These are phyloP conservation scores for Gallinago stenura DNA, from an alignment of 2,797 vertebrate genomes.

Conservation along the genomic window DNA sequence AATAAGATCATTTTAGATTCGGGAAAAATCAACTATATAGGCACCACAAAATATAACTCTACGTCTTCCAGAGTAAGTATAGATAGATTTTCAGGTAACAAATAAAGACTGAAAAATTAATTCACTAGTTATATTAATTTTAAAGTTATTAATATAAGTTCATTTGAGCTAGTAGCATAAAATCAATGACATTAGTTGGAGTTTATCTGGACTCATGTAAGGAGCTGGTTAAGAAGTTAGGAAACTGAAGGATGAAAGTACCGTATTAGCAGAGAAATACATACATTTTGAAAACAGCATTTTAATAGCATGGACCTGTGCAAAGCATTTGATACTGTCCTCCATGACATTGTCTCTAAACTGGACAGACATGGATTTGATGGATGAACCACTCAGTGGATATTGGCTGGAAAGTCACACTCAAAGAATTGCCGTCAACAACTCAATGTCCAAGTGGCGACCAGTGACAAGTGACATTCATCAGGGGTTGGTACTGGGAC, in stretches of 20 bases:
- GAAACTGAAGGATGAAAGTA: background rate
- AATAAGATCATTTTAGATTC: background rate
- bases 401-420: background rate
- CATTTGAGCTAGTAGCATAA: background rate
- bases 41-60: background rate
- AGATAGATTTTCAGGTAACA: background rate
- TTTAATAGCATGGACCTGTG: background rate
- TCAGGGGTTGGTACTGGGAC: background rate
- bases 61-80: background rate
- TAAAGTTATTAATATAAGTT: background rate
- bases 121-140: background rate
- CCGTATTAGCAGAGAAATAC: background rate
- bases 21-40: background rate
- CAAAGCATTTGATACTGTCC: background rate
- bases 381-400: background rate
- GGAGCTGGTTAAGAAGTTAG: background rate
- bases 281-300: background rate
- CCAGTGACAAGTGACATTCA: background rate
- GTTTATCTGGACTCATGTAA: background rate
- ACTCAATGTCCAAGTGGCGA: background rate
- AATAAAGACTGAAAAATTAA: background rate
- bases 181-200: background rate
- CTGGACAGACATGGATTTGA: background rate
- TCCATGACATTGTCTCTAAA: background rate
- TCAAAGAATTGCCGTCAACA: background rate